Evolutionary conservation across 2,888 invertebrate species (phyloP).

Genomic region (Ariolimax columbianus): DNA sequence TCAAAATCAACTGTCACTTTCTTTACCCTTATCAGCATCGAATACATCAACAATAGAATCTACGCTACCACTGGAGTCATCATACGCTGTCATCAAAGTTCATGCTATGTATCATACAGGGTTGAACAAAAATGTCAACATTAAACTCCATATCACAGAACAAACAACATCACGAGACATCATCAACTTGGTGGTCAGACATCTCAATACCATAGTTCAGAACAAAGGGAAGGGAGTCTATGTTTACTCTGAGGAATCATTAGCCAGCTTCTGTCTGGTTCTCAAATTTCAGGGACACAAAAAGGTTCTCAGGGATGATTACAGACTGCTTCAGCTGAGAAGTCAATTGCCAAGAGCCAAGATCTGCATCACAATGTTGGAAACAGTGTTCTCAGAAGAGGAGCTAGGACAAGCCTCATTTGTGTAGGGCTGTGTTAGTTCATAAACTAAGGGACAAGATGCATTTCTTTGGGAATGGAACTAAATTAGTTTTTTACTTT

Average conservation of each 20-base stretch:
- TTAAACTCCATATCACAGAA: conserved; percentile 94
- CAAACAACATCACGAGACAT: conserved; percentile 96
- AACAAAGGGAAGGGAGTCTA: conserved; percentile 85
- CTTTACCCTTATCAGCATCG: conserved; percentile 23
- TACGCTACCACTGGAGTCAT: neutral
- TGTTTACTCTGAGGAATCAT: conserved; percentile 85
- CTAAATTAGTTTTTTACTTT: too few species aligned
- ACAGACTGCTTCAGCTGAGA: conserved; percentile 93
- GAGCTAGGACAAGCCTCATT: conserved; percentile 79
- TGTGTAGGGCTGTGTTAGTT: conserved; percentile 66
- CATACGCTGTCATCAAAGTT: conserved; percentile 84
- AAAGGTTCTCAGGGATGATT: conserved; percentile 94
- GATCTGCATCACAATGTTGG: conserved; percentile 93
- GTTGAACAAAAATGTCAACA: conserved; percentile 92
- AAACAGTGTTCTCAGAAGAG: conserved; percentile 81
- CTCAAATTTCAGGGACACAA: conserved; percentile 97
- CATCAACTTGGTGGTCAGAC: conserved; percentile 95
- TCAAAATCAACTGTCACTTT: conserved; percentile 15
- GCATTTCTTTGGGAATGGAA: too few species aligned
- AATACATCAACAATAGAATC: conserved; percentile 22
- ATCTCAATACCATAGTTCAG: conserved; percentile 84
- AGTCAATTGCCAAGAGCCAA: conserved; percentile 97
- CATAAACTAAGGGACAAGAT: too few species aligned
- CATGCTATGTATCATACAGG: conserved; percentile 98
- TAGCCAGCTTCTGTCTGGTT: conserved; percentile 94